A percentile compares a stretch with the other conserved stretches of the same genome.
Conservation (phyloP, 2,113 vertebrate species). For the Sinocyclocheilus anophthalmus region DNA sequence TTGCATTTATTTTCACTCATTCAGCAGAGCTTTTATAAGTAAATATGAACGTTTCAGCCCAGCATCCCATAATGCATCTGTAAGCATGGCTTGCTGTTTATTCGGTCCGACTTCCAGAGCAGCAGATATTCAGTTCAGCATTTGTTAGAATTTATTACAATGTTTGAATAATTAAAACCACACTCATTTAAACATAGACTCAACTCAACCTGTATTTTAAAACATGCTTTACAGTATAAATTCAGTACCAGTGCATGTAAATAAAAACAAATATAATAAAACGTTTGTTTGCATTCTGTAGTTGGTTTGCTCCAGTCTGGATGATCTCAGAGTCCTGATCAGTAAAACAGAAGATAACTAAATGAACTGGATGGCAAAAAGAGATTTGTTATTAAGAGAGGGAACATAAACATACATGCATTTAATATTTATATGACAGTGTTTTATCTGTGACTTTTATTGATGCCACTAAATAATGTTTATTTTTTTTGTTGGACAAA, state of each 20-base stretch:
- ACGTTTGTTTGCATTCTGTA: conserved; percentile 66
- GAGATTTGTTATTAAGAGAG: conserved; percentile 87
- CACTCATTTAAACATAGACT: too few relatives aligned
- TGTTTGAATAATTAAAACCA: background rate
- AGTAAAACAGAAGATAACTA: conserved; percentile 93
- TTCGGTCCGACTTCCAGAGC: background rate
- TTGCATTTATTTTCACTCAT: too few relatives aligned
- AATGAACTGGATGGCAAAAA: conserved; percentile 93
- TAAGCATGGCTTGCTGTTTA: background rate
- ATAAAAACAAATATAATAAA: too few relatives aligned
- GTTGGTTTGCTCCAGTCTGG: conserved; percentile 96
- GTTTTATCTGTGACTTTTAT: background rate
- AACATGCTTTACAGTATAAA: too few relatives aligned
- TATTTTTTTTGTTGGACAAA: background rate
- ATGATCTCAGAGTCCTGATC: conserved; percentile 94
- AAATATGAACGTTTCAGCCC: too few relatives aligned
- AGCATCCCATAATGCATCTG: background rate
- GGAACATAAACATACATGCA: conserved; percentile 42
- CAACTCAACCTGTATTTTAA: too few relatives aligned
- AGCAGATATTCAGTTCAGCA: background rate
- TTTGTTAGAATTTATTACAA: background rate
- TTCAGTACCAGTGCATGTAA: too few relatives aligned
- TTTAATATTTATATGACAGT: background rate
- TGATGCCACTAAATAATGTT: background rate
- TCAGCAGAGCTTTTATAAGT: too few relatives aligned